These are phyloP conservation scores for Hyphantria cunea DNA, from an alignment of 1,140 invertebrate genomes.

Conservation along the genomic window DNA sequence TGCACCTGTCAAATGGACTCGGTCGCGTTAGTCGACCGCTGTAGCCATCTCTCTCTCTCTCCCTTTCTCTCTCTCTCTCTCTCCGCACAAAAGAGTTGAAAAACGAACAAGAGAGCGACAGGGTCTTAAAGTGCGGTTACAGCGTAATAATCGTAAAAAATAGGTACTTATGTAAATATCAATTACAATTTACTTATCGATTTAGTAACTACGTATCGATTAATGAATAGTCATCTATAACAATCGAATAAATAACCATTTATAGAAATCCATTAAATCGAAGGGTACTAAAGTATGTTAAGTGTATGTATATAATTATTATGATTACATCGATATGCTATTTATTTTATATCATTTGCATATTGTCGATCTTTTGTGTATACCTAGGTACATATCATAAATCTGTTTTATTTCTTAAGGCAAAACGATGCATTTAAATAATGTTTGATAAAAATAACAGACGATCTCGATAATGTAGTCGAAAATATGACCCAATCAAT, in stretches of 20 bases:
- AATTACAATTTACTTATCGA: slow-evolving; percentile 65
- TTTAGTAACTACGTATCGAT: slow-evolving; percentile 65
- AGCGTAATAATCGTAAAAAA: slow-evolving; percentile 45
- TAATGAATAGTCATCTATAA: slow-evolving; percentile 69
- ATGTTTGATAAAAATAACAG: slow-evolving; percentile 22
- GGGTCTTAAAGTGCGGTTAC: slow-evolving; percentile 26
- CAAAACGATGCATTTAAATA: slow-evolving; percentile 33
- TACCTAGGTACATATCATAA: slow-evolving; percentile 79
- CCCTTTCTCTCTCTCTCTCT: no score
- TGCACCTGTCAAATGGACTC: slow-evolving; percentile 28
- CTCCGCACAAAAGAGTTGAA: slow-evolving; percentile 11
- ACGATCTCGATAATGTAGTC: slow-evolving; percentile 13
- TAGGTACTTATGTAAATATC: slow-evolving; percentile 77
- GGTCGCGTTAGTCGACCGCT: slow-evolving; percentile 21
- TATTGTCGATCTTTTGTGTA: slow-evolving; percentile 71
- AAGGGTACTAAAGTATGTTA: slow-evolving; percentile 77
- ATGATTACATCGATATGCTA: slow-evolving; percentile 71
- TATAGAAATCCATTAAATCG: slow-evolving; percentile 72
- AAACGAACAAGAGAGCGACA: slow-evolving; percentile 15
- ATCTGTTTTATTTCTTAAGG: slow-evolving; percentile 67
- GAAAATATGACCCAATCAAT: no score
- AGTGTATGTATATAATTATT: slow-evolving; percentile 64
- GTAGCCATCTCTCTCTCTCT: slow-evolving; percentile 6
- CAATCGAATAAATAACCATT: slow-evolving; percentile 67
- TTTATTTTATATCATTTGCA: slow-evolving; percentile 79